Conservation (phyloP, 2,888 invertebrate species). For the Linnaemya tessellans region DNA sequence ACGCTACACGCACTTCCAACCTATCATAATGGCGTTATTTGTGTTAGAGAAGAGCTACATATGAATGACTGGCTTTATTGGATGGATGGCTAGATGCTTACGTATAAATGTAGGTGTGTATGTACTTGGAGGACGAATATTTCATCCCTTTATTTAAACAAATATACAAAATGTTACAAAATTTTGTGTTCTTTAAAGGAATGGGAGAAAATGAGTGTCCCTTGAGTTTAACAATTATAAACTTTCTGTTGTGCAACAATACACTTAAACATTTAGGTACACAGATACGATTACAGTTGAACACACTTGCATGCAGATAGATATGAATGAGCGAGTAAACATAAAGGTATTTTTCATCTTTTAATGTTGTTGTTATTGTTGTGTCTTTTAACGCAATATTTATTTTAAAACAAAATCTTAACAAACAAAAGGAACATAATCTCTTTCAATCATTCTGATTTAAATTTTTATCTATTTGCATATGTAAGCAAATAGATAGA, state of each 20-base stretch:
- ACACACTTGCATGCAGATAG: background rate
- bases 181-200: conserved; percentile 36
- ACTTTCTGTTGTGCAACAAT: conserved; percentile 48
- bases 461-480: conserved; percentile 66
- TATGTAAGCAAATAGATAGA: conserved; percentile 59
- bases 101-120: background rate
- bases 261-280: background rate
- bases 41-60: conserved; percentile 9
- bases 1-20: background rate
- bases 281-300: conserved; percentile 18
- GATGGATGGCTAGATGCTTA: conserved; percentile 6
- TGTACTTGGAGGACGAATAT: background rate
- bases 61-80: background rate
- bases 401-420: conserved; percentile 64
- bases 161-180: conserved; percentile 53
- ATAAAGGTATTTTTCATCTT: conserved; percentile 53
- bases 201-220: conserved; percentile 40
- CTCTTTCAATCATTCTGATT: conserved; percentile 66
- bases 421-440: conserved; percentile 60
- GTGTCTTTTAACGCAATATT: conserved; percentile 64
- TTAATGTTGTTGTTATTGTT: conserved; percentile 50
- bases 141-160: conserved; percentile 52
- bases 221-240: conserved; percentile 66
- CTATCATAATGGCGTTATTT: conserved; percentile 40
- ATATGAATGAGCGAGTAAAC: conserved; percentile 42